phyloP scores from a whole-genome alignment of 2,888 invertebrate genomes.

The Monopis laevigella region DNA sequence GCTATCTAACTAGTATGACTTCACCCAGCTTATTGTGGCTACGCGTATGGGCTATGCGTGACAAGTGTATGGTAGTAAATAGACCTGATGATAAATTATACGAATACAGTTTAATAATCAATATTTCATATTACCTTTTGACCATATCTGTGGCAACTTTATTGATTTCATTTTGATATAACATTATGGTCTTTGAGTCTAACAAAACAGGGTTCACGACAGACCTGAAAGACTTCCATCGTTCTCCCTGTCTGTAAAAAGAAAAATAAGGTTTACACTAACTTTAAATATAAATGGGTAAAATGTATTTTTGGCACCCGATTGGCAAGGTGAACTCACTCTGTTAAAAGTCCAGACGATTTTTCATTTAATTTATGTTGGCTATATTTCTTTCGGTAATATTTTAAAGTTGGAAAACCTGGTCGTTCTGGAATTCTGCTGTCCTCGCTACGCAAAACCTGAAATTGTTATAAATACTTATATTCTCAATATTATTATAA shows the following conservation, averaged over 20 bases:
- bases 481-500: too few relatives aligned
- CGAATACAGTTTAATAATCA: too few relatives aligned
- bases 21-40: too few relatives aligned
- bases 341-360: constrained; percentile 27
- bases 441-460: constrained; percentile 40
- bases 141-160: constrained; percentile 75
- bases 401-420: constrained; percentile 32
- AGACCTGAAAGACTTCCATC: constrained; percentile 78
- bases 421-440: constrained; percentile 29
- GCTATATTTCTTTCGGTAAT: constrained; percentile 29
- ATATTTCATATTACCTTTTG: too few relatives aligned
- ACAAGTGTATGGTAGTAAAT: too few relatives aligned
- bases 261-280: constrained; percentile 14
- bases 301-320: too few relatives aligned
- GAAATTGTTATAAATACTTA: too few relatives aligned
- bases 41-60: too few relatives aligned
- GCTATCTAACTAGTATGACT: too few relatives aligned
- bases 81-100: too few relatives aligned
- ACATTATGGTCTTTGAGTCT: constrained; percentile 75
- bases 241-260: constrained; percentile 82
- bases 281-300: too few relatives aligned
- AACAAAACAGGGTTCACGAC: constrained; percentile 81
- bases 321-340: too few relatives aligned
- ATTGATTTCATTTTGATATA: constrained; percentile 71
- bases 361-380: constrained; percentile 15